These are phyloP conservation scores for Epinephelus malabaricus DNA, from an alignment of 2,797 vertebrate genomes.

Conservation along the genomic window DNA sequence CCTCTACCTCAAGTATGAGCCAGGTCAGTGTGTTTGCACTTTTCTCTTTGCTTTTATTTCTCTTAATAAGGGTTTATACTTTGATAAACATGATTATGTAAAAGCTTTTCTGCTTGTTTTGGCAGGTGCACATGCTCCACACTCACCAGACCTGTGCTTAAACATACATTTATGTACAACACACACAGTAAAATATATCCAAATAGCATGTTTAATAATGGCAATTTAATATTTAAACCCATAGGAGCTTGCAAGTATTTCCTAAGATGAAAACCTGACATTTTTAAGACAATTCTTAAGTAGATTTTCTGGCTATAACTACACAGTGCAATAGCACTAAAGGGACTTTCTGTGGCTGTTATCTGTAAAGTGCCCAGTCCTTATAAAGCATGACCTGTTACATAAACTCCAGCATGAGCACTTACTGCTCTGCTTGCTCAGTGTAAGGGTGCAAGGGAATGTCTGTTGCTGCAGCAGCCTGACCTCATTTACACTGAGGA, in stretches of 20 bases:
- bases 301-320: background rate
- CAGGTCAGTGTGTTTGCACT: slow-evolving; percentile 87
- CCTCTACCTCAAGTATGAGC: slow-evolving; percentile 98
- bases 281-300: background rate
- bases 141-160: background rate
- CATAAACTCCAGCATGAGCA: slow-evolving; percentile 58
- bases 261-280: no score
- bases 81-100: background rate
- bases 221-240: no score
- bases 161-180: background rate
- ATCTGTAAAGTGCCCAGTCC: slow-evolving; percentile 41
- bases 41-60: background rate
- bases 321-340: slow-evolving; percentile 28
- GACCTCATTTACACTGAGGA: slow-evolving; percentile 52
- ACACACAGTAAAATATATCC: no score
- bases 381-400: slow-evolving; percentile 77
- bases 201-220: no score
- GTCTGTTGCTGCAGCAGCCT: slow-evolving; percentile 56
- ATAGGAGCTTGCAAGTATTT: no score
- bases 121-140: background rate
- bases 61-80: background rate
- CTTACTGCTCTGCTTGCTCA: slow-evolving; percentile 29
- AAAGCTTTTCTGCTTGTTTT: background rate
- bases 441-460: slow-evolving; percentile 20
- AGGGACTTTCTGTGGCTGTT: slow-evolving; percentile 53